phyloP scores from a whole-genome alignment of 2,888 invertebrate genomes.

The Folsomia candida region DNA sequence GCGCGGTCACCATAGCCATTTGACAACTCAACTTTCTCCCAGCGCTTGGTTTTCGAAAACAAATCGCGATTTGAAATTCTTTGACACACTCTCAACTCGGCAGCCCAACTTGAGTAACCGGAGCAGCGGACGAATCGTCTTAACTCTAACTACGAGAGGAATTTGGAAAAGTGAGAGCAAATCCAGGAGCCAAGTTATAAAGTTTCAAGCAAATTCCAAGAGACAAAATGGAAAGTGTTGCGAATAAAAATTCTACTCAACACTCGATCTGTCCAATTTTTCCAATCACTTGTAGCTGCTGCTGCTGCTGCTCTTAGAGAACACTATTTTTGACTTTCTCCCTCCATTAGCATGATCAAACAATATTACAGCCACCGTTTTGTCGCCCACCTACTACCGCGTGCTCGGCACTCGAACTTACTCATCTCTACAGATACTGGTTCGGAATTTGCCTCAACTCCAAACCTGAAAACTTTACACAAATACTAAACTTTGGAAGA shows the following conservation, averaged over 20 bases:
- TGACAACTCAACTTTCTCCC: neutral
- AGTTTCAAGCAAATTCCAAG: neutral
- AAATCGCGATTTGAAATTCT: conserved; percentile 10
- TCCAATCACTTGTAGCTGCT: conserved; percentile 16
- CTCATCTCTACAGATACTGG: neutral
- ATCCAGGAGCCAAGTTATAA: neutral
- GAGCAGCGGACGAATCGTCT: neutral
- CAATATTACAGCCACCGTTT: neutral
- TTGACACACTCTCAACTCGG: conserved; percentile 4
- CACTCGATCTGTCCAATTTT: conserved; percentile 3
- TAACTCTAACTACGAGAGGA: neutral
- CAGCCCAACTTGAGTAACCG: neutral
- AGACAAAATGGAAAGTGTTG: neutral
- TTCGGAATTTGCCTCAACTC: neutral
- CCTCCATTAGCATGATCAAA: conserved; percentile 20
- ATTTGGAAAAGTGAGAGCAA: neutral
- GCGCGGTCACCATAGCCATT: neutral
- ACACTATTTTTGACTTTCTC: conserved; percentile 1
- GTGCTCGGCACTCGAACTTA: neutral
- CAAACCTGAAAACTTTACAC: neutral
- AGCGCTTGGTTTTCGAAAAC: neutral
- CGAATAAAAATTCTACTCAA: conserved; percentile 3
- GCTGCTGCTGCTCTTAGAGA: neutral
- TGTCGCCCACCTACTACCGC: neutral
- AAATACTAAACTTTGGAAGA: neutral